A percentile compares a stretch with the other conserved stretches of the same genome.
These are phyloP conservation scores for Epistrophe eligans DNA, from an alignment of 2,888 invertebrate species.

Conservation along the genomic window DNA sequence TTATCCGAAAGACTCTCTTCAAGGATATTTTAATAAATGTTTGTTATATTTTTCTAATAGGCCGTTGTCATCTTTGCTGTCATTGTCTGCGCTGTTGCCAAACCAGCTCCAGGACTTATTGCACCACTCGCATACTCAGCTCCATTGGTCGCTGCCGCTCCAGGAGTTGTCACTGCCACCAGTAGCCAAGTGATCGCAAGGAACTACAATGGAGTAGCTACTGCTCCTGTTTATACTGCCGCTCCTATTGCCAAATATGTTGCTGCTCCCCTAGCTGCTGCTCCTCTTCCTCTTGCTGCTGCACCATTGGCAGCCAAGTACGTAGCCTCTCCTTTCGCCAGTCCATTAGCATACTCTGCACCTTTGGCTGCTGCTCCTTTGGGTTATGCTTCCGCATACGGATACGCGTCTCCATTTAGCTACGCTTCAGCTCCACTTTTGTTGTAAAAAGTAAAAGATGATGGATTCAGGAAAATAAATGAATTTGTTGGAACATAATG, in stretches of 20 bases:
- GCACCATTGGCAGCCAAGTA: slow-evolving; percentile 51
- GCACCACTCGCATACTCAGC: slow-evolving; percentile 77
- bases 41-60: slow-evolving; percentile 15
- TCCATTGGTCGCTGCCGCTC: slow-evolving; percentile 55
- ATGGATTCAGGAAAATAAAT: background rate
- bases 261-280: slow-evolving; percentile 85
- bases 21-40: background rate
- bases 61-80: slow-evolving; percentile 65
- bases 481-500: background rate
- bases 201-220: slow-evolving; percentile 79
- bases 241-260: slow-evolving; percentile 85
- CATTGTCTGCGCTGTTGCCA: slow-evolving; percentile 67
- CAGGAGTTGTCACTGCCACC: slow-evolving; percentile 78
- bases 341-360: slow-evolving; percentile 17
- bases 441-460: slow-evolving; percentile 6
- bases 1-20: background rate
- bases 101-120: slow-evolving; percentile 66
- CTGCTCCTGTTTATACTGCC: slow-evolving; percentile 86
- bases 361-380: slow-evolving; percentile 49
- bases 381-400: slow-evolving; percentile 36
- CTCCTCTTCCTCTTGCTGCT: slow-evolving; percentile 82
- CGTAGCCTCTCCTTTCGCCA: slow-evolving; percentile 30
- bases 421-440: slow-evolving; percentile 38
- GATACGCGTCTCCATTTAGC: slow-evolving; percentile 15
- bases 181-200: slow-evolving; percentile 81